Percentiles rank a stretch among this genome's conserved stretches.
Conservation (phyloP, 2,888 invertebrate species). For the Augochlorella aurata region DNA sequence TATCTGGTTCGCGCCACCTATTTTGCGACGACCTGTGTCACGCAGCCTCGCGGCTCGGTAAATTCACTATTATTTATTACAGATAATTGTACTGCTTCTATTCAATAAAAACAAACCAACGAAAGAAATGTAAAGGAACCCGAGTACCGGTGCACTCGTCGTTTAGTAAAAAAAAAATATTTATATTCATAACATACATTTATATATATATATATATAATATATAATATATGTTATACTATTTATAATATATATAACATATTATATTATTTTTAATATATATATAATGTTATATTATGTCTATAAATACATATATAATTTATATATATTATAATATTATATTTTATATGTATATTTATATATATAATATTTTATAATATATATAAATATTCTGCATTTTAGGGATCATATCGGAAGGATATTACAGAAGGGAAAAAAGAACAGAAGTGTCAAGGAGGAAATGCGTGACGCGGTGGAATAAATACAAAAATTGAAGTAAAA, state of each 20-base stretch:
- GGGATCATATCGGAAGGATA: conserved; percentile 39
- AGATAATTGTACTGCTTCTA: conserved; percentile 73
- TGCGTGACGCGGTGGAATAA: conserved; percentile 42
- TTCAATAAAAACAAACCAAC: conserved; percentile 63
- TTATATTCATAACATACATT: background rate
- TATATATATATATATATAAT: no score
- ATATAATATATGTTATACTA: no score
- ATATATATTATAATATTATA: no score
- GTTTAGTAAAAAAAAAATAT: conserved; percentile 40
- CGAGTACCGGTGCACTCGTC: conserved; percentile 54
- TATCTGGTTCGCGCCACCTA: background rate
- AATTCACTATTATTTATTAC: conserved; percentile 66
- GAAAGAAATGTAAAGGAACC: conserved; percentile 68
- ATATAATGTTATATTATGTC: no score
- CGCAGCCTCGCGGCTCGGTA: conserved; percentile 52
- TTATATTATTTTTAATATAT: no score
- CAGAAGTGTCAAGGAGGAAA: conserved; percentile 41
- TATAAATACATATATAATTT: no score
- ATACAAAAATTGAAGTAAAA: conserved; percentile 17
- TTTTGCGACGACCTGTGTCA: background rate
- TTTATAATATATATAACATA: no score
- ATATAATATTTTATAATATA: no score
- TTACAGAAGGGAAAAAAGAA: conserved; percentile 14
- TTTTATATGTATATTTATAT: no score
- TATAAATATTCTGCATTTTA: no score